Conservation (phyloP, 2,888 invertebrate species). For the Drosophila peninsularis region DNA sequence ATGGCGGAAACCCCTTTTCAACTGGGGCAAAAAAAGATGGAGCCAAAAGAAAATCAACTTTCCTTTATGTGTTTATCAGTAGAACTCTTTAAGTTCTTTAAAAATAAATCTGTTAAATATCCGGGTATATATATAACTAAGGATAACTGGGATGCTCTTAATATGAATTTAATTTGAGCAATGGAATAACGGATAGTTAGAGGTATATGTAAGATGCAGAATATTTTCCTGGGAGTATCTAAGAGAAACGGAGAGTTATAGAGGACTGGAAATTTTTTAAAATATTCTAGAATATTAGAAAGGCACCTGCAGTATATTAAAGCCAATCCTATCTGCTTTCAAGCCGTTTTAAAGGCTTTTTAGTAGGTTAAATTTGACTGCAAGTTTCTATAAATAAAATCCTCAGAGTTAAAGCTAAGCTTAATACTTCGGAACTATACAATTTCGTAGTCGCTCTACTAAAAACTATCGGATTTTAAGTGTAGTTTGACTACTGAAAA, state of each 20-base stretch:
- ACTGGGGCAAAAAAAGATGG: slow-evolving; percentile 7
- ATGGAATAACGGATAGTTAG: background rate
- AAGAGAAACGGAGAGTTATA: background rate
- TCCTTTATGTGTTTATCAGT: background rate
- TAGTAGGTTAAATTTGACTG: too few relatives aligned
- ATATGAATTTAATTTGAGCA: background rate
- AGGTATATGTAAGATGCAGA: background rate
- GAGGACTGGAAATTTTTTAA: background rate
- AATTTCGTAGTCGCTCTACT: too few relatives aligned
- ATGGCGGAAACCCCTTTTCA: slow-evolving; percentile 17
- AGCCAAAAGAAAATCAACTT: background rate
- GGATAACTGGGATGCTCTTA: background rate
- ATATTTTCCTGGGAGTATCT: background rate
- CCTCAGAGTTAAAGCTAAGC: too few relatives aligned
- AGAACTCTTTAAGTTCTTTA: background rate
- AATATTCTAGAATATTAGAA: background rate
- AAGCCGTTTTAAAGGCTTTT: too few relatives aligned
- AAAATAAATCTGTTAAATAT: background rate
- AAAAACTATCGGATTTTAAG: too few relatives aligned
- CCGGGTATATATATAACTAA: background rate
- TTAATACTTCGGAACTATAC: too few relatives aligned
- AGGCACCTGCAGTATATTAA: too few relatives aligned
- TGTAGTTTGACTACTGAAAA: too few relatives aligned
- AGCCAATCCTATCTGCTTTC: too few relatives aligned
- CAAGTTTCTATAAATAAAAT: too few relatives aligned